Evolutionary conservation across 2,888 invertebrate genomes (phyloP).

Genomic region (Temnothorax rugatulus): DNA sequence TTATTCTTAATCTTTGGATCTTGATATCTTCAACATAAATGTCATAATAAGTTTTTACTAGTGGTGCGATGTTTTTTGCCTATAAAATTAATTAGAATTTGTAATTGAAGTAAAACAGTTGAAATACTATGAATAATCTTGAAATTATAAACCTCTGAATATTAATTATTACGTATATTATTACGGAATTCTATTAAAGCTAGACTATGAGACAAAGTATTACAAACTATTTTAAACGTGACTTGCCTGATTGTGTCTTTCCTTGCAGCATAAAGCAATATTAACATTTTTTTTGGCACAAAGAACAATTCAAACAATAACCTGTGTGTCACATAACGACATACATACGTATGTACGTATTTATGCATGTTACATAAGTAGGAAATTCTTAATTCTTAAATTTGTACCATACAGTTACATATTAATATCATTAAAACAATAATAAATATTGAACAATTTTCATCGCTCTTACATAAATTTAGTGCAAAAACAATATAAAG

Average conservation of each 20-base stretch:
- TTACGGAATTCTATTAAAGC: conserved; percentile 7
- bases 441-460: conserved; percentile 45
- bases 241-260: neutral
- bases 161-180: conserved; percentile 15
- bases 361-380: conserved; percentile 46
- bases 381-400: conserved; percentile 42
- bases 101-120: conserved; percentile 25
- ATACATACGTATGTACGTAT: conserved; percentile 61
- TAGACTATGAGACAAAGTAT: neutral
- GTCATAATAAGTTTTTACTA: conserved; percentile 7
- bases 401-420: conserved; percentile 53
- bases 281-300: conserved; percentile 10
- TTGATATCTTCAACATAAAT: conserved; percentile 40
- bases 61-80: neutral
- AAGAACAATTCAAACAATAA: neutral
- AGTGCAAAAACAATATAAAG: conserved; percentile 32
- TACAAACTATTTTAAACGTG: neutral
- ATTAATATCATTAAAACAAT: conserved; percentile 43
- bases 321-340: conserved; percentile 43
- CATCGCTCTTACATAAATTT: conserved; percentile 51
- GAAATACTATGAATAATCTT: neutral
- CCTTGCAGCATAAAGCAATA: neutral
- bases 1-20: conserved; percentile 59
- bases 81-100: conserved; percentile 5
- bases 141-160: neutral